These are phyloP conservation scores for Semnornis frantzii DNA, from an alignment of 2,113 vertebrate genomes.

Conservation along the genomic window DNA sequence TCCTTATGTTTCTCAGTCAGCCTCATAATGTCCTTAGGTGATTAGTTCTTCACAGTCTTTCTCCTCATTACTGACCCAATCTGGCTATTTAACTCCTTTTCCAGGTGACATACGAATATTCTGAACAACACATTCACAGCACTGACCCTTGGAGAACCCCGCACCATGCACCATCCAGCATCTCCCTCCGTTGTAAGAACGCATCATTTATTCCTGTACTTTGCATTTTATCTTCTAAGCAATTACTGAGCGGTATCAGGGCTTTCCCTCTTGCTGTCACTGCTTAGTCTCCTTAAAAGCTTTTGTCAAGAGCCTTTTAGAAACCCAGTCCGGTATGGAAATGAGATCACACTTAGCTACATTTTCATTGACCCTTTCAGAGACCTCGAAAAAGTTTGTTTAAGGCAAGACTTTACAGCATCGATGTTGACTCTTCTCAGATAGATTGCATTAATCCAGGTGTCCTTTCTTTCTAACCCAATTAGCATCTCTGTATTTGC, in stretches of 20 bases:
- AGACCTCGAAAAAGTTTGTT: slow-evolving; percentile 8
- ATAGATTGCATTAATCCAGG: slow-evolving; percentile 12
- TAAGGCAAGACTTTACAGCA: slow-evolving; percentile 16
- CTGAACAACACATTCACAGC: background rate
- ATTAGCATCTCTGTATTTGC: slow-evolving; percentile 15
- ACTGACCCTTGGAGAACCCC: background rate
- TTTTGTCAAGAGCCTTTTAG: slow-evolving; percentile 4
- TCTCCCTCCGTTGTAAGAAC: background rate
- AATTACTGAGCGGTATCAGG: background rate
- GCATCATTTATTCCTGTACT: background rate
- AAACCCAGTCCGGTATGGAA: background rate
- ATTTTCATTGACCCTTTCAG: slow-evolving; percentile 1
- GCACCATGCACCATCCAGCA: background rate
- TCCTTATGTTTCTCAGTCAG: background rate
- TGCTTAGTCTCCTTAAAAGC: background rate
- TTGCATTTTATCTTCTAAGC: slow-evolving; percentile 28
- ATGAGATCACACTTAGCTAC: slow-evolving; percentile 16
- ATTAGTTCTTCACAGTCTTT: background rate
- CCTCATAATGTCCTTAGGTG: background rate
- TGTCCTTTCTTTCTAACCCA: slow-evolving; percentile 11
- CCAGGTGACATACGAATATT: background rate
- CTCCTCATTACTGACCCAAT: background rate
- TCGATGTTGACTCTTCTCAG: slow-evolving; percentile 13
- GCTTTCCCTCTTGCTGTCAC: background rate
- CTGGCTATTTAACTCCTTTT: background rate